These are phyloP conservation scores for Drepana arcuata DNA, from an alignment of 1,140 invertebrate genomes.

Conservation along the genomic window DNA sequence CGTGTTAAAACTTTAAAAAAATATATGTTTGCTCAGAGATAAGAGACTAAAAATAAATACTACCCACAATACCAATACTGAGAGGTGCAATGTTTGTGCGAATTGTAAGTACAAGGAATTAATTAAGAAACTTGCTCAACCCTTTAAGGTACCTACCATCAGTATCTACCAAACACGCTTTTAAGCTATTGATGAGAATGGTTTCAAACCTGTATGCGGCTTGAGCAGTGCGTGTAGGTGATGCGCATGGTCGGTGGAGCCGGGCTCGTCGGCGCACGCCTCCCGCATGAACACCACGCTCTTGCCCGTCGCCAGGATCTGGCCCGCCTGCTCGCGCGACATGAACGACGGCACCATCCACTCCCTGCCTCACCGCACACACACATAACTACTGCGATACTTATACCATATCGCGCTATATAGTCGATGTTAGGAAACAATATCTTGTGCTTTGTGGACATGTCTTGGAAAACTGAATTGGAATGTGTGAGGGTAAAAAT, in stretches of 20 bases:
- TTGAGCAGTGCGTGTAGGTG: conserved; percentile 41
- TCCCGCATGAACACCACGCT: conserved; percentile 95
- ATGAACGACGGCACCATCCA: conserved; percentile 88
- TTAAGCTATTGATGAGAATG: too few relatives aligned
- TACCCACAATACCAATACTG: too few relatives aligned
- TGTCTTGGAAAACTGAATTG: too few relatives aligned
- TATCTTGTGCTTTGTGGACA: not conserved
- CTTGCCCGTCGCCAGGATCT: conserved; percentile 94
- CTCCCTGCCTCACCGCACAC: conserved; percentile 71
- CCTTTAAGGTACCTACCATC: too few relatives aligned
- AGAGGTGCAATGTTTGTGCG: too few relatives aligned
- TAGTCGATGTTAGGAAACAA: not conserved
- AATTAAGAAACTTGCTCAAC: too few relatives aligned
- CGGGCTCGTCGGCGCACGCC: conserved; percentile 90
- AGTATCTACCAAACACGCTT: too few relatives aligned
- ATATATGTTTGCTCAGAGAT: too few relatives aligned
- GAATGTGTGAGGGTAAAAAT: too few relatives aligned
- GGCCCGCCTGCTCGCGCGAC: conserved; percentile 79
- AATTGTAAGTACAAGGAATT: too few relatives aligned
- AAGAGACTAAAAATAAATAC: too few relatives aligned
- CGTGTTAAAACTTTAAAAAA: too few relatives aligned
- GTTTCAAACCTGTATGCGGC: conserved; percentile 30
- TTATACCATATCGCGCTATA: not conserved
- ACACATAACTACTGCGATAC: not conserved
- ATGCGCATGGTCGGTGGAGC: conserved; percentile 85